Evolutionary conservation across 2,888 invertebrate species (phyloP).

Genomic region (Spodoptera littoralis): DNA sequence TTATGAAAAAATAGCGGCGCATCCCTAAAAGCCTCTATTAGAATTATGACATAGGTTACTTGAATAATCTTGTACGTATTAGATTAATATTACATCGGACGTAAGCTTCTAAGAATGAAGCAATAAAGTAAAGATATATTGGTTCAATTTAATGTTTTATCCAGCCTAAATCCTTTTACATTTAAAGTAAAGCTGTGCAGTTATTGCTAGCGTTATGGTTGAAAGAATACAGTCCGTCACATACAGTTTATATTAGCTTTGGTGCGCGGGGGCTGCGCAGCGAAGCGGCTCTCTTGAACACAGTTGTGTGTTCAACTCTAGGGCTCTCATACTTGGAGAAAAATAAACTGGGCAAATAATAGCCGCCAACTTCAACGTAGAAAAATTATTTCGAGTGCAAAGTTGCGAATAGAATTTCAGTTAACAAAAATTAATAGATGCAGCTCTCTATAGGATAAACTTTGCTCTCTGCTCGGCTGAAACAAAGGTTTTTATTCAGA

Average conservation of each 20-base stretch:
- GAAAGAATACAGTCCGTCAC: constrained; percentile 71
- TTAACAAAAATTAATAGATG: constrained; percentile 60
- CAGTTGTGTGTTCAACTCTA: constrained; percentile 80
- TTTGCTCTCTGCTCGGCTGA: constrained; percentile 23
- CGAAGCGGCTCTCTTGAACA: constrained; percentile 76
- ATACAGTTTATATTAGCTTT: constrained; percentile 79
- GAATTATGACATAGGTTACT: constrained; percentile 71
- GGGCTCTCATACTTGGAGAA: constrained; percentile 76
- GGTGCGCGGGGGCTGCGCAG: constrained; percentile 68
- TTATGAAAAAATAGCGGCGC: constrained; percentile 79
- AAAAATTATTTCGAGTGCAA: constrained; percentile 76
- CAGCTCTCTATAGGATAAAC: constrained; percentile 37
- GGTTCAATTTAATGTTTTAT: constrained; percentile 39
- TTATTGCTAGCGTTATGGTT: constrained; percentile 67
- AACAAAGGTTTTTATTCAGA: constrained; percentile 39
- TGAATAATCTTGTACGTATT: constrained; percentile 57
- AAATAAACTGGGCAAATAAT: constrained; percentile 85
- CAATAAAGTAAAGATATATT: constrained; percentile 26
- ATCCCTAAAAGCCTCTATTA: constrained; percentile 64
- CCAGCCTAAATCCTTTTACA: constrained; percentile 44
- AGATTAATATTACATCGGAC: constrained; percentile 49
- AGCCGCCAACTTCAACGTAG: constrained; percentile 69
- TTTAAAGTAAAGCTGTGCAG: constrained; percentile 50
- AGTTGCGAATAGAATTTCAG: constrained; percentile 68
- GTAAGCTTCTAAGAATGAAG: constrained; percentile 24